Conservation (phyloP, 1,140 invertebrate species). For the Conus betulinus region DNA sequence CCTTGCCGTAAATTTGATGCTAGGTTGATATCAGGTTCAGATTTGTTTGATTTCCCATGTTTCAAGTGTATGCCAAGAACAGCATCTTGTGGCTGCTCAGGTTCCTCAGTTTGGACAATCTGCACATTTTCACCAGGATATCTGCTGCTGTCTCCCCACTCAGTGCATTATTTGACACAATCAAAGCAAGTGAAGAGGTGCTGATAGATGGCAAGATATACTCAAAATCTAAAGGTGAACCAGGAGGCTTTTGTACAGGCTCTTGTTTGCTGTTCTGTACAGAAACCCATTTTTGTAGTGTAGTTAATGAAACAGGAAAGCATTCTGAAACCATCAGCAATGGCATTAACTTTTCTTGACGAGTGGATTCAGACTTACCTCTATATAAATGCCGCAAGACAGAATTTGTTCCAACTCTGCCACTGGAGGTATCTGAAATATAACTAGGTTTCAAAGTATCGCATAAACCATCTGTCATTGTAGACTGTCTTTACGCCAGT, state of each 20-base stretch:
- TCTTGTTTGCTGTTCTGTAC: background rate
- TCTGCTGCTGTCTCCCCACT: background rate
- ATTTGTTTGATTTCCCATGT: no score
- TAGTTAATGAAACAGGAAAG: background rate
- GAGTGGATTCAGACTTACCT: no score
- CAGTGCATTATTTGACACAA: constrained; percentile 11
- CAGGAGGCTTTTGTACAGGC: background rate
- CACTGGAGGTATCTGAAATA: background rate
- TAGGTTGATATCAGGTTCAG: no score
- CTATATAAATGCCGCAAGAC: background rate
- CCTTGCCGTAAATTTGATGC: no score
- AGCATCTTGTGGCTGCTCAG: background rate
- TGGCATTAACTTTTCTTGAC: background rate
- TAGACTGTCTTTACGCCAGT: background rate
- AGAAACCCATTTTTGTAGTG: background rate
- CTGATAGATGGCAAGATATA: background rate
- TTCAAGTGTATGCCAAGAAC: no score
- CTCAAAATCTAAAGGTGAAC: background rate
- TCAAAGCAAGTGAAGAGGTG: background rate
- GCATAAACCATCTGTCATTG: background rate
- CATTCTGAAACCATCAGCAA: background rate
- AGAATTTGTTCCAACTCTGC: background rate
- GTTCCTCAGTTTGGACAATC: background rate
- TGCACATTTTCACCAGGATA: background rate
- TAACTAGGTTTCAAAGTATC: background rate